A percentile compares a stretch with the other conserved stretches of the same genome.
Evolutionary conservation across 2,797 vertebrate genomes (phyloP).

Genomic region (Pangasius djambal): DNA sequence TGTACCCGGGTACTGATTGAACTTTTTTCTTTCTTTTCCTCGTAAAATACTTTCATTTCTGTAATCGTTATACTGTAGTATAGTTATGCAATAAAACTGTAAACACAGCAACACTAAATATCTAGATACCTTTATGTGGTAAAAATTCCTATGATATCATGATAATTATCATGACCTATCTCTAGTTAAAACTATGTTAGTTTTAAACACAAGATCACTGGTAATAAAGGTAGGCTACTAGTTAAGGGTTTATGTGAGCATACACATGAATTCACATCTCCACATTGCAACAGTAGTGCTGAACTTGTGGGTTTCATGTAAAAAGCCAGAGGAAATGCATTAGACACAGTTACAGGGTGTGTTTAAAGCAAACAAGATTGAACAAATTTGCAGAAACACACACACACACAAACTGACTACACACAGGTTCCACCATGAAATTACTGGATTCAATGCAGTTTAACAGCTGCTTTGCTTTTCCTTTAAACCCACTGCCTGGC

Average conservation of each 20-base stretch:
- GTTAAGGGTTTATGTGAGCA: not conserved
- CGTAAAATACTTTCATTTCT: not conserved
- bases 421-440: conserved; percentile 39
- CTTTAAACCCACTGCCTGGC: conserved; percentile 19
- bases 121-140: not conserved
- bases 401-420: conserved; percentile 14
- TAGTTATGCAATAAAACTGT: not conserved
- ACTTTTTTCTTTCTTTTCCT: not conserved
- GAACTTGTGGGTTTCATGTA: not conserved
- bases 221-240: not conserved
- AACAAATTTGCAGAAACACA: conserved; percentile 7
- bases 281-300: not conserved
- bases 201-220: no score
- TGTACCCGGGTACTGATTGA: not conserved
- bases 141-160: not conserved
- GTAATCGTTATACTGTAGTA: not conserved
- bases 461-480: conserved; percentile 39
- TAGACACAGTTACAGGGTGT: conserved; percentile 39
- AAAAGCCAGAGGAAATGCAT: conserved; percentile 38
- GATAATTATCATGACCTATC: not conserved
- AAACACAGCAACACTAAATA: not conserved
- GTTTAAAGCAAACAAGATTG: conserved; percentile 33
- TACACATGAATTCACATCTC: not conserved
- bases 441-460: conserved; percentile 34
- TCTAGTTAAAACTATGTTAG: not conserved